phyloP scores from a whole-genome alignment of 2,797 vertebrate species.

The Urosaurus nigricauda region DNA sequence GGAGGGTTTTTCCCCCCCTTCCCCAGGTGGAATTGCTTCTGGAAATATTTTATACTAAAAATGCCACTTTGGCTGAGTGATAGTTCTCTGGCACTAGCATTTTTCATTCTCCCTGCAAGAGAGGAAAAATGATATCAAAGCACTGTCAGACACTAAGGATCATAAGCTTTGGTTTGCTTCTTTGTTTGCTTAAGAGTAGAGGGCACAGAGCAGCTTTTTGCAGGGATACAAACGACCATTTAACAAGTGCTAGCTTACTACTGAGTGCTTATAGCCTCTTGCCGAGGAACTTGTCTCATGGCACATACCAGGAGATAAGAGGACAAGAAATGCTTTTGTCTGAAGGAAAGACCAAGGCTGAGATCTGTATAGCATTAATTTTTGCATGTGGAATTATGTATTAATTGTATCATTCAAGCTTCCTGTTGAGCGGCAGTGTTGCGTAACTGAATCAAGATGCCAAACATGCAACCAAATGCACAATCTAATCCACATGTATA shows the following conservation, averaged over 20 bases:
- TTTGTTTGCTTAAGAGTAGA: constrained; percentile 20
- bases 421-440: too few species aligned
- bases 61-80: constrained; percentile 33
- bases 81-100: not conserved
- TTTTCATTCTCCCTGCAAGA: constrained; percentile 38
- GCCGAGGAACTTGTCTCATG: not conserved
- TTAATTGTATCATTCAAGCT: too few species aligned
- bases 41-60: constrained; percentile 47
- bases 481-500: too few species aligned
- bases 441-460: too few species aligned
- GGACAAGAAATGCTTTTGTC: too few species aligned
- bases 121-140: constrained; percentile 1
- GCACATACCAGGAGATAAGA: not conserved
- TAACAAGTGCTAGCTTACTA: not conserved
- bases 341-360: too few species aligned
- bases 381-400: too few species aligned
- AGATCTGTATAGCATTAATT: too few species aligned
- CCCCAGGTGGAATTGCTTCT: constrained; percentile 22
- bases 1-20: not conserved
- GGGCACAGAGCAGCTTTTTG: not conserved
- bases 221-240: not conserved
- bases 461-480: too few species aligned
- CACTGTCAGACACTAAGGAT: not conserved
- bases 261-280: not conserved
- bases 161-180: not conserved